Evolutionary conservation across 2,888 invertebrate species (phyloP).

Genomic region (Sussaba pulchella): DNA sequence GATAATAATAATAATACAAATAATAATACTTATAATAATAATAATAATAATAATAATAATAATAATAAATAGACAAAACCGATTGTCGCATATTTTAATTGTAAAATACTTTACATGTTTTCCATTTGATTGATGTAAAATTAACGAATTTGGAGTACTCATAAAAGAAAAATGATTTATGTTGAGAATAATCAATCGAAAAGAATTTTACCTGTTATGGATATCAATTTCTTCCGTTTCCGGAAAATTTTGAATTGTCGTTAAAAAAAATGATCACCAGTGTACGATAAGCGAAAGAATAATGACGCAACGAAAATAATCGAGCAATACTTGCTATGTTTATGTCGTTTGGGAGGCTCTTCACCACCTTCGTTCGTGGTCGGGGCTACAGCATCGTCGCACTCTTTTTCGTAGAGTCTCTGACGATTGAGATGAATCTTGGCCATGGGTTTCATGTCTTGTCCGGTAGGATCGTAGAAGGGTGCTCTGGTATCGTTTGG

Average conservation of each 20-base stretch:
- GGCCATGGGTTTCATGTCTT: constrained; percentile 93
- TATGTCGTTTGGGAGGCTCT: constrained; percentile 88
- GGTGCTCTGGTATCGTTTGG: constrained; percentile 97
- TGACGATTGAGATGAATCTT: constrained; percentile 91
- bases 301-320: constrained; percentile 61
- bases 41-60: not conserved
- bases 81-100: not conserved
- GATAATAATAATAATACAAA: too few species aligned
- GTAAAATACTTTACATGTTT: not conserved
- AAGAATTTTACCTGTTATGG: not conserved
- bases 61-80: not conserved
- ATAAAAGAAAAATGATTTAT: too few species aligned
- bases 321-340: constrained; percentile 87
- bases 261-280: not conserved
- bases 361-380: constrained; percentile 83
- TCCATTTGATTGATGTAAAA: not conserved
- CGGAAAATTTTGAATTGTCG: not conserved
- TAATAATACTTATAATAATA: too few species aligned
- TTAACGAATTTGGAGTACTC: not conserved
- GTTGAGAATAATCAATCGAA: not conserved
- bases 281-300: constrained; percentile 5
- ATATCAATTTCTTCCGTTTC: not conserved
- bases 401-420: constrained; percentile 90
- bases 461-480: constrained; percentile 91
- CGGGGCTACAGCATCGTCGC: constrained; percentile 88